These are phyloP conservation scores for Aurelia aurita complex sp. Pacific DNA, from an alignment of 30 jellyfish, hydroid and myxozoan species.

Conservation along the genomic window DNA sequence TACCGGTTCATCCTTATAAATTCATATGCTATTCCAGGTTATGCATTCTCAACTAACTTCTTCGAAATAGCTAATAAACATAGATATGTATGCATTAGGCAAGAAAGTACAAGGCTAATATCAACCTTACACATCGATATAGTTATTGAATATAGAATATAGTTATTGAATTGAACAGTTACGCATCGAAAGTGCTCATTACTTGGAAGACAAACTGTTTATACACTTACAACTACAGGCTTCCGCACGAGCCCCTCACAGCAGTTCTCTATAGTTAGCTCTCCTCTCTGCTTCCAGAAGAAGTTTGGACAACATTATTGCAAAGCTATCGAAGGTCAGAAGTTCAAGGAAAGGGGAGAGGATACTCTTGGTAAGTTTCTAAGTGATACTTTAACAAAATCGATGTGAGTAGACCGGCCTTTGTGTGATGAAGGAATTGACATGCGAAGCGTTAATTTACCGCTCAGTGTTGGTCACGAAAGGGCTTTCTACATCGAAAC, in stretches of 20 bases:
- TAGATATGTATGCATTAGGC: no score
- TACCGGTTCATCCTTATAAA: slow-evolving; percentile 9
- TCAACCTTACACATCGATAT: background rate
- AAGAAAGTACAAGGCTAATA: no score
- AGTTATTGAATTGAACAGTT: slow-evolving; percentile 17
- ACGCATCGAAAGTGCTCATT: slow-evolving; percentile 16
- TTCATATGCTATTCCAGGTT: slow-evolving; percentile 22
- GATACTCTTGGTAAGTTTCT: slow-evolving; percentile 75
- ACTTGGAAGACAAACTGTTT: slow-evolving; percentile 58
- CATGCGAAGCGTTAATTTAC: slow-evolving; percentile 18
- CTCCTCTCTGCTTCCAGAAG: slow-evolving; percentile 44
- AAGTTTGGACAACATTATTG: slow-evolving; percentile 79
- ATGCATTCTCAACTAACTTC: no score
- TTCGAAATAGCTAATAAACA: no score
- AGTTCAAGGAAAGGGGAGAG: slow-evolving; percentile 64
- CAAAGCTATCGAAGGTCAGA: slow-evolving; percentile 78
- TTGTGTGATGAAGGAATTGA: slow-evolving; percentile 26
- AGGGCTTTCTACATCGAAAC: slow-evolving; percentile 5
- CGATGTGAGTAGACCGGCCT: background rate
- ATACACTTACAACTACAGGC: slow-evolving; percentile 4
- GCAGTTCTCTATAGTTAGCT: background rate
- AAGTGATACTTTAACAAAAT: background rate
- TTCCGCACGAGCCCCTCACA: slow-evolving; percentile 32
- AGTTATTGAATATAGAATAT: background rate
- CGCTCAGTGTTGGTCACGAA: slow-evolving; percentile 65